Evolutionary conservation across 2,888 invertebrate species (phyloP), one percentile per base, ranked within the genome.

Genomic region (Lordiphosa andalusiaca): DNA sequence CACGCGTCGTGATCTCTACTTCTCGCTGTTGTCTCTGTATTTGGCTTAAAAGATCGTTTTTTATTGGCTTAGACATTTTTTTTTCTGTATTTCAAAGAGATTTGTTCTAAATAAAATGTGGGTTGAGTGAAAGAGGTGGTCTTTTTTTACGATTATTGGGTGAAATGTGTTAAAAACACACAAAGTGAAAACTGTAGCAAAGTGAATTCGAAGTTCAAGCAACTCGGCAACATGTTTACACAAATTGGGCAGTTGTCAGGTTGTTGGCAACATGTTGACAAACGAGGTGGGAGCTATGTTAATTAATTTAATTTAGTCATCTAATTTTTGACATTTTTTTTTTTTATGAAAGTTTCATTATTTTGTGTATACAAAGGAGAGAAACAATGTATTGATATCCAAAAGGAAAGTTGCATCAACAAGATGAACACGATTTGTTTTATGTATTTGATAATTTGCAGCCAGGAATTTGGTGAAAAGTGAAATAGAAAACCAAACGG

Each of bases 31-130:
- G 37, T 33, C 30, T 30, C 51, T 67, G 41, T 51, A 35, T 68
- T 55, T 66, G 60, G 54, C 53, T 69, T 53, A 47, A 54, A 60
- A 60, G 59, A 53, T 62, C 52, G 57, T 47, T 41, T 71, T 78
- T 64, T 72, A 80, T 83, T 77, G 83, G 78, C 70, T 82, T 77
- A 69, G 84, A 80, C 74, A 82, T 69, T 77, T 76, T 54, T 61
- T 21, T 53, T 23, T 50, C 48, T 67, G 23, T 48, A 42, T 58
- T 59, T 59, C 51, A 38, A 71, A 70, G 73, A 84, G 78, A 84
- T 80, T 72, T 82, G 80, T 80, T 80, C 80, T 80, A 81, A 81
- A 74, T 73, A 77, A 77, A 76, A 83, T 81, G 73, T 83, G 73
- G 73, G 61, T 67, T 69, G 58, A 73, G 69, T 71, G 84, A 77